Conservation (phyloP, 2,113 vertebrate species). For the Triplophysa dalaica region DNA sequence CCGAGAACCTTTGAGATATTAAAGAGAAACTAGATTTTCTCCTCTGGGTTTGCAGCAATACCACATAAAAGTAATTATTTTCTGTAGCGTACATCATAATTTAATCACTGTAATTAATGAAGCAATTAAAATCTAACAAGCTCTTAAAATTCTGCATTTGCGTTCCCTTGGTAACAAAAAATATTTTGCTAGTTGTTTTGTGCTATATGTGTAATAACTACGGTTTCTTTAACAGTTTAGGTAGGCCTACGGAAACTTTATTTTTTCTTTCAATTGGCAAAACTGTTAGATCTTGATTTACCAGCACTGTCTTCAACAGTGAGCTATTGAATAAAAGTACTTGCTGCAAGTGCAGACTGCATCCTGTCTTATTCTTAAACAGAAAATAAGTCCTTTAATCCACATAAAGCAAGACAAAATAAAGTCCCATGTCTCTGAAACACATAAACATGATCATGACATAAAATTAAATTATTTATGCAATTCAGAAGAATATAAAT, state of each 20-base stretch:
- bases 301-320: background rate
- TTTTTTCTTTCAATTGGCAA: background rate
- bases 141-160: background rate
- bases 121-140: background rate
- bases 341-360: background rate
- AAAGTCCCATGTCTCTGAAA: background rate
- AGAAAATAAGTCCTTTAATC: background rate
- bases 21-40: background rate
- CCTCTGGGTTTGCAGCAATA: background rate
- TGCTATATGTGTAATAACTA: background rate
- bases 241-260: background rate
- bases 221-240: background rate
- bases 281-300: background rate
- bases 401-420: background rate
- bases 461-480: slow-evolving; percentile 1
- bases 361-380: background rate
- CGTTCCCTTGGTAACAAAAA: background rate
- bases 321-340: background rate
- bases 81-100: background rate
- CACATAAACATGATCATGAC: background rate
- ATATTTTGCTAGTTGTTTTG: background rate
- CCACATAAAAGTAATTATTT: background rate
- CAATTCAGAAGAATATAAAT: background rate
- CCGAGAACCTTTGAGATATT: too few species aligned
- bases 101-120: slow-evolving; percentile 20